Evolutionary conservation across 1,140 invertebrate genomes (phyloP), one percentile per base, ranked within the genome.

Genomic region (Drosophila takahashii): DNA sequence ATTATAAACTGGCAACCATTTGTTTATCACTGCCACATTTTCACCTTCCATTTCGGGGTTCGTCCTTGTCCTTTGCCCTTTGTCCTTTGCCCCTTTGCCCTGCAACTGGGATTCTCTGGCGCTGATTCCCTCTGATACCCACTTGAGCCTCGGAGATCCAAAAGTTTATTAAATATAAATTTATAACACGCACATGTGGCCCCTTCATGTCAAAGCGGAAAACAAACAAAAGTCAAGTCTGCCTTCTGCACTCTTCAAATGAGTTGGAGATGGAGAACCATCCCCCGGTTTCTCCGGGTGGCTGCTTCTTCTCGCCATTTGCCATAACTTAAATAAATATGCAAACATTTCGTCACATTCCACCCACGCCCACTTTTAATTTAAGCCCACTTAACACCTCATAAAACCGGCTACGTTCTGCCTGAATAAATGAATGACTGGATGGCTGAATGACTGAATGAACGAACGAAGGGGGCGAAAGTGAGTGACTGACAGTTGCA

Each of bases 381-480:
- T 90, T 89, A 89, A 89, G 72, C 84, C 76, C 84, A 89, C 84
- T 89, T 89, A 89, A 89, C 84, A 89, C 84, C 84, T 89, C 79
- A 90, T 89, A 89, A 89, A 89, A 77, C 85, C 77, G 73, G 64
- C 79, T 60, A 66, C 81, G 67, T 81, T 87, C 81, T 77, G 73
- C 57, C 45, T 71, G 78, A 78, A 57, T 79, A 61, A 73, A 64
- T 72, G 75, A 79, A 58, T 53, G 76, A 47, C 57, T 77, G 47
- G 45, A 34, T 41, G 54, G 47, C 34, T 66, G 74, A 64, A 32
- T 50, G 44, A 53, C 42, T 62, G 57, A 26, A 34, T 32, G 61
- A 32, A 7, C 22, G 44, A 50, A 18, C 22, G 50, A 29, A 22
- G 34, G 5, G 22, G 54, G 41, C 10, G 26, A 64, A 29, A 65